Evolutionary conservation across 2,888 invertebrate species (phyloP).

Genomic region (Xestia xanthographa): DNA sequence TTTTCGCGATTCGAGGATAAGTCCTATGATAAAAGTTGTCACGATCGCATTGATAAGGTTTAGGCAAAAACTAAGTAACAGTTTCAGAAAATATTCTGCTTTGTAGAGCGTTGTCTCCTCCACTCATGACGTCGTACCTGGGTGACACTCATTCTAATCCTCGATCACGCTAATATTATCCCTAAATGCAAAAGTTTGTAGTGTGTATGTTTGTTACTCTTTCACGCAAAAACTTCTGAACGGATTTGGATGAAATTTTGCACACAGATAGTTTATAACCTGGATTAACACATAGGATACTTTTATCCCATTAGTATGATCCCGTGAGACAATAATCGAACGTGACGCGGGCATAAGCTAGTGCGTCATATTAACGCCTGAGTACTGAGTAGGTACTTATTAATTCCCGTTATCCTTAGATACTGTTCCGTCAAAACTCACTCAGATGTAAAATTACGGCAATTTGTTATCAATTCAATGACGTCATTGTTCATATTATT

Average conservation of each 20-base stretch:
- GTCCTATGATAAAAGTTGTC: not conserved
- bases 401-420: not conserved
- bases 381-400: not conserved
- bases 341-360: too few species aligned
- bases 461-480: conserved; percentile 31
- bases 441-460: conserved; percentile 1
- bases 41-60: not conserved
- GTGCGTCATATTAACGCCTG: not conserved
- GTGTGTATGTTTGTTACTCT: too few species aligned
- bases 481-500: conserved; percentile 2
- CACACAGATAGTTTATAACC: too few species aligned
- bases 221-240: too few species aligned
- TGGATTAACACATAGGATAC: too few species aligned
- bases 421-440: not conserved
- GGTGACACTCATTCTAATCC: not conserved
- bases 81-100: not conserved
- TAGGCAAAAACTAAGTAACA: not conserved
- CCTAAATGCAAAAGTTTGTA: too few species aligned
- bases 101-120: not conserved
- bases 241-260: too few species aligned
- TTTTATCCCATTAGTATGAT: too few species aligned
- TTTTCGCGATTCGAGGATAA: not conserved
- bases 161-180: not conserved
- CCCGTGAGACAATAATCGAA: too few species aligned
- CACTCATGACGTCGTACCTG: not conserved